Percentiles rank a stretch among this genome's conserved stretches.
phyloP scores from a whole-genome alignment of 2,888 invertebrate genomes.

The Taphrorychus bicolor region DNA sequence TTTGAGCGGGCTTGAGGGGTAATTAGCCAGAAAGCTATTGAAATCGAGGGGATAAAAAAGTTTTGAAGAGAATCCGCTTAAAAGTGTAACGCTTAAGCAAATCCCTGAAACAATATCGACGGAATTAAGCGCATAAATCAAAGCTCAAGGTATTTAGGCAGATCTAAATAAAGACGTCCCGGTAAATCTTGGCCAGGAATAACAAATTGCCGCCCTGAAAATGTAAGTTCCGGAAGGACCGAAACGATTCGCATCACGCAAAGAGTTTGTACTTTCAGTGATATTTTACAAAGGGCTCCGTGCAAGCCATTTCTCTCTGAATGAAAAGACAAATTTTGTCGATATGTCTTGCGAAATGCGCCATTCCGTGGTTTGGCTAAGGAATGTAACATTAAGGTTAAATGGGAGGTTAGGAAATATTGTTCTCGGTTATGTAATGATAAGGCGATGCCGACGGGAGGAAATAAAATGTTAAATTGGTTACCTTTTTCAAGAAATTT shows the following conservation, averaged over 20 bases:
- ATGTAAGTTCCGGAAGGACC: slow-evolving; percentile 27
- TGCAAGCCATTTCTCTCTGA: slow-evolving; percentile 24
- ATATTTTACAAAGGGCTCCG: slow-evolving; percentile 30
- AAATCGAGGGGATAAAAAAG: background rate
- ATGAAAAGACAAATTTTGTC: slow-evolving; percentile 31
- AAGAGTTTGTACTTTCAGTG: slow-evolving; percentile 31
- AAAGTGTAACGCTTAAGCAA: background rate
- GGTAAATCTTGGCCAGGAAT: slow-evolving; percentile 45
- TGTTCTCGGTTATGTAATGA: background rate
- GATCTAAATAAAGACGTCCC: slow-evolving; percentile 32
- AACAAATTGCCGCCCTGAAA: slow-evolving; percentile 36
- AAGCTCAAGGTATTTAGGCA: slow-evolving; percentile 17
- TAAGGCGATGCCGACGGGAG: no score
- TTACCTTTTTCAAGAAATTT: no score
- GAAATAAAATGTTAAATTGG: no score
- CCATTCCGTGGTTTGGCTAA: slow-evolving; percentile 37
- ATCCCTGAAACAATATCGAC: background rate
- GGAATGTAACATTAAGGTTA: background rate
- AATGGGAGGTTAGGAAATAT: background rate
- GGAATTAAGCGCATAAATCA: slow-evolving; percentile 15
- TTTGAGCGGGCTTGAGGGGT: background rate
- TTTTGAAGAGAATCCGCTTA: background rate
- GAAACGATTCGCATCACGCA: slow-evolving; percentile 35
- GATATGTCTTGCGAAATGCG: slow-evolving; percentile 19
- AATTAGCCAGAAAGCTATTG: background rate